These are phyloP conservation scores for Oncorhynchus masou DNA, from an alignment of 2,113 vertebrate species.

Conservation along the genomic window DNA sequence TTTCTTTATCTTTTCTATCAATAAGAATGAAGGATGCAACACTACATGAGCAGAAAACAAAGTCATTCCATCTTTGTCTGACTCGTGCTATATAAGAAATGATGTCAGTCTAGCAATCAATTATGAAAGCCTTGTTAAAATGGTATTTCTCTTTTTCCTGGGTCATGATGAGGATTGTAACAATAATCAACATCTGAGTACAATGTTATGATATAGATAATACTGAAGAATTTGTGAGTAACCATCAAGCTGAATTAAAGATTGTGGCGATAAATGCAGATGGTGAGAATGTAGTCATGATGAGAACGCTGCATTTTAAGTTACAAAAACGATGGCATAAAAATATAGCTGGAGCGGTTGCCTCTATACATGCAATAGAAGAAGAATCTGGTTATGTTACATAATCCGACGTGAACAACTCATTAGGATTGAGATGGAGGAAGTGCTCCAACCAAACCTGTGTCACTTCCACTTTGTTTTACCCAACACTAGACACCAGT, in stretches of 20 bases:
- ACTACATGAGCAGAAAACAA: background rate
- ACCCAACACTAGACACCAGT: constrained; percentile 54
- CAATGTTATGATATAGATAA: constrained; percentile 26
- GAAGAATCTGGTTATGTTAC: constrained; percentile 27
- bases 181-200: constrained; percentile 30
- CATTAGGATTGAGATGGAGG: constrained; percentile 49
- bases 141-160: constrained; percentile 28
- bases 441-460: constrained; percentile 49
- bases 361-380: background rate
- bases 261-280: constrained; percentile 3
- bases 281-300: background rate
- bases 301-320: background rate
- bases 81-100: constrained; percentile 26
- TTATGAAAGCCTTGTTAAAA: constrained; percentile 22
- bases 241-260: constrained; percentile 11
- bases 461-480: constrained; percentile 45
- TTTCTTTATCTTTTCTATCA: background rate
- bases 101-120: constrained; percentile 18
- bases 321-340: background rate
- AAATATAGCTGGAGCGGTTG: background rate
- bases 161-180: constrained; percentile 18
- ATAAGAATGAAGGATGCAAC: background rate
- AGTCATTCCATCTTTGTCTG: constrained; percentile 14
- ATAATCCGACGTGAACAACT: constrained; percentile 46
- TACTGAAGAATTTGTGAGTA: constrained; percentile 26